A percentile compares a stretch with the other conserved stretches of the same genome.
Evolutionary conservation across 2,113 vertebrate genomes (phyloP).

Genomic region (Ictalurus punctatus): DNA sequence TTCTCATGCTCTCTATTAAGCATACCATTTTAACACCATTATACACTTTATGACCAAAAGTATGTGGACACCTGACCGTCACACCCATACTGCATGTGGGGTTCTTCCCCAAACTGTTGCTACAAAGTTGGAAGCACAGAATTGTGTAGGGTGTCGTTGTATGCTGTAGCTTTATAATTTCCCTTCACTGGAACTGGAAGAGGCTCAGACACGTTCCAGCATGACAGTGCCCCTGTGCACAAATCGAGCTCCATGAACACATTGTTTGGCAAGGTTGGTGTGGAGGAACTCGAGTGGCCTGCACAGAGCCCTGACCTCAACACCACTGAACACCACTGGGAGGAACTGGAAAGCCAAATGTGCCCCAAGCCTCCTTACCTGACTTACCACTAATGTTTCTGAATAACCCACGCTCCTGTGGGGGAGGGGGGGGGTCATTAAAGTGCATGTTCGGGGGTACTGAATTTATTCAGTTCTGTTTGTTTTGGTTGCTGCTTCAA

Average conservation of each 20-base stretch:
- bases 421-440: background rate
- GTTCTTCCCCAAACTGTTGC: background rate
- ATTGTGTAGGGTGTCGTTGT: background rate
- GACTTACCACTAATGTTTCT: background rate
- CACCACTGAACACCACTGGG: background rate
- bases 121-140: background rate
- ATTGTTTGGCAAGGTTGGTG: background rate
- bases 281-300: background rate
- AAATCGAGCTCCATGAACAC: background rate
- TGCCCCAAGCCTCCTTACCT: background rate
- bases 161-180: background rate
- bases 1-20: background rate
- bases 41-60: background rate
- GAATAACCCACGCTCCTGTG: background rate
- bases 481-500: background rate
- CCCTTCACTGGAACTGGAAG: background rate
- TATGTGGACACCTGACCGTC: background rate
- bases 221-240: background rate
- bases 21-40: background rate
- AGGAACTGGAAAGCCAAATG: background rate
- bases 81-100: background rate
- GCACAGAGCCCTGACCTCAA: background rate
- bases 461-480: no score
- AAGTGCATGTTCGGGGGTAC: no score
- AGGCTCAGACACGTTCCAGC: background rate